Evolutionary conservation across 2,888 invertebrate species (phyloP).

Genomic region (Acanthopleura granulata): DNA sequence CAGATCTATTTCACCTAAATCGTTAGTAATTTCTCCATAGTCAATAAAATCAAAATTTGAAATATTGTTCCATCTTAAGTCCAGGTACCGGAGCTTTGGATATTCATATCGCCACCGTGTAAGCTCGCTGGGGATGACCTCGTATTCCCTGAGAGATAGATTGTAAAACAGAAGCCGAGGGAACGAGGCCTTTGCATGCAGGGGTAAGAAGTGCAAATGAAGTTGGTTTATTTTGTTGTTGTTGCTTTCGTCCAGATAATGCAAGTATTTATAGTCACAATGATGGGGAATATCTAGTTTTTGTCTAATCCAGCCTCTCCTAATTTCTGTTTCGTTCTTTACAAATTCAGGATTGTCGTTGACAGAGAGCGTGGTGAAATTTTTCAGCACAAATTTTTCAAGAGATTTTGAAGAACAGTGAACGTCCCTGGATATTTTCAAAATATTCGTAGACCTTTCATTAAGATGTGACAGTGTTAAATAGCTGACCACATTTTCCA

Average conservation of each 20-base stretch:
- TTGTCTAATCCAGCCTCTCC: not conserved
- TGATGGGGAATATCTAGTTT: constrained; percentile 26
- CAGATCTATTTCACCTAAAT: constrained; percentile 31
- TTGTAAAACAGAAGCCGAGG: not conserved
- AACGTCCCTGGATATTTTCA: not conserved
- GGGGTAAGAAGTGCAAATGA: not conserved
- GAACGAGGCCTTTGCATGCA: not conserved
- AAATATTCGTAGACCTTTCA: not conserved
- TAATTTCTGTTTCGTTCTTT: not conserved
- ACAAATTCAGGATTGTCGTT: not conserved
- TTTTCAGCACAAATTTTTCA: not conserved
- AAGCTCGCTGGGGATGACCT: constrained; percentile 30
- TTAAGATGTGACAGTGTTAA: not conserved
- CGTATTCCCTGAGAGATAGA: not conserved
- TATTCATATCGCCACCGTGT: constrained; percentile 45
- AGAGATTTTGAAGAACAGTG: not conserved
- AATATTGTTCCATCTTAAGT: constrained; percentile 47
- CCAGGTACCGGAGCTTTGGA: constrained; percentile 41
- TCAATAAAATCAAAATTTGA: constrained; percentile 33
- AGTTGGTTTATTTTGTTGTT: constrained; percentile 17
- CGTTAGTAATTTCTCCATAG: not conserved
- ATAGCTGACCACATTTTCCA: not conserved
- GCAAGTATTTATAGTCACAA: constrained; percentile 37
- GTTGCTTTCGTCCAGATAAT: constrained; percentile 39
- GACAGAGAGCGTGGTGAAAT: not conserved